Conservation (phyloP, 2,888 invertebrate genomes). For the Dyspetes luteomarginatus region DNA sequence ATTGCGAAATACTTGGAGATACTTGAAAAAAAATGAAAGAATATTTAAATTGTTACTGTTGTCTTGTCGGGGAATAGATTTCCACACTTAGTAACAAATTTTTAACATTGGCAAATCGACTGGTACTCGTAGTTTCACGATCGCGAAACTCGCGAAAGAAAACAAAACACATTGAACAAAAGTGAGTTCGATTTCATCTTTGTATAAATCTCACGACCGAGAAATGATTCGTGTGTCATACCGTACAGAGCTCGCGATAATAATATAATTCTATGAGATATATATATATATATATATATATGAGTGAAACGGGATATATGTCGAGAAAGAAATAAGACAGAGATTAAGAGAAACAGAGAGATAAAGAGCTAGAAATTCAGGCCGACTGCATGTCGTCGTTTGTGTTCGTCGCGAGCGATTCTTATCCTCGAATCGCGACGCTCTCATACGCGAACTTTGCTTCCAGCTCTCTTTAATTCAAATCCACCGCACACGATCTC, state of each 20-base stretch:
- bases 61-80: no score
- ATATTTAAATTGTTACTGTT: no score
- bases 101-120: no score
- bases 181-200: slow-evolving; percentile 40
- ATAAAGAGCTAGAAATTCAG: slow-evolving; percentile 61
- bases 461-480: slow-evolving; percentile 23
- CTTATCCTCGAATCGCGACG: slow-evolving; percentile 52
- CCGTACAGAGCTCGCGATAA: slow-evolving; percentile 19
- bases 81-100: no score
- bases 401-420: slow-evolving; percentile 47
- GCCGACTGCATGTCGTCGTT: slow-evolving; percentile 37
- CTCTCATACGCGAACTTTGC: slow-evolving; percentile 37
- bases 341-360: slow-evolving; percentile 33
- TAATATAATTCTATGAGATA: slow-evolving; percentile 46
- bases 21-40: no score
- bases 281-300: no score
- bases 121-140: no score
- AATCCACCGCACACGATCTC: slow-evolving; percentile 35
- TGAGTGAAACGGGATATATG: slow-evolving; percentile 37
- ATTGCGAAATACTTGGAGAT: no score
- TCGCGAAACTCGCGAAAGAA: no score
- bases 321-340: slow-evolving; percentile 33
- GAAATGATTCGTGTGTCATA: slow-evolving; percentile 40
- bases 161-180: slow-evolving; percentile 20
- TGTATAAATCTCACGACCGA: slow-evolving; percentile 10